Conservation (phyloP, 2,888 invertebrate species). For the Athetis lepigone region DNA sequence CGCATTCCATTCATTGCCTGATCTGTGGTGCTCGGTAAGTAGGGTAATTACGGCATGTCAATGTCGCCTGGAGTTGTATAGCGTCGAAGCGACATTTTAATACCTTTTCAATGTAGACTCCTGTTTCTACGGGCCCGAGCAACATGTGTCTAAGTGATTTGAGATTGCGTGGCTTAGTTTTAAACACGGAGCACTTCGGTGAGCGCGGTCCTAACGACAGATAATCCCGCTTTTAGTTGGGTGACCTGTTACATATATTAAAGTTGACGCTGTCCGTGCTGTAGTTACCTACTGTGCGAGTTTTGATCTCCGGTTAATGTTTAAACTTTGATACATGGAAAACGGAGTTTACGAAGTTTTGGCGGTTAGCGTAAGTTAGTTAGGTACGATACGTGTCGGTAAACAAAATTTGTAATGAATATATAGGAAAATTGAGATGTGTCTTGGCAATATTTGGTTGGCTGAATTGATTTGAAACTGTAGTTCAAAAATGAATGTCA, state of each 20-base stretch:
- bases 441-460: no score
- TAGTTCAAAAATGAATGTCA: not conserved
- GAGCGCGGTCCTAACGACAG: conserved; percentile 53
- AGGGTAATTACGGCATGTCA: conserved; percentile 45
- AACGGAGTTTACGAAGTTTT: conserved; percentile 42
- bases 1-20: conserved; percentile 10
- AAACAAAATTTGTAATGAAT: not conserved
- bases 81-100: conserved; percentile 40
- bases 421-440: not conserved
- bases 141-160: conserved; percentile 56
- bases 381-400: conserved; percentile 19
- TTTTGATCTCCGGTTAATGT: conserved; percentile 52
- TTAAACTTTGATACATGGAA: conserved; percentile 58
- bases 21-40: conserved; percentile 30
- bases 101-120: conserved; percentile 31
- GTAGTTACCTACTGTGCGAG: conserved; percentile 45
- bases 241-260: conserved; percentile 61
- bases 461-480: not conserved
- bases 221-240: conserved; percentile 62
- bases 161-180: conserved; percentile 57
- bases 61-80: conserved; percentile 29
- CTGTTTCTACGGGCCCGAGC: conserved; percentile 48
- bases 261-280: conserved; percentile 48
- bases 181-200: conserved; percentile 46
- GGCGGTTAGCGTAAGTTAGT: conserved; percentile 29